Base-by-base conservation (phyloP, 2,797 vertebrate species). In the Oreochromis grahami region DNA sequence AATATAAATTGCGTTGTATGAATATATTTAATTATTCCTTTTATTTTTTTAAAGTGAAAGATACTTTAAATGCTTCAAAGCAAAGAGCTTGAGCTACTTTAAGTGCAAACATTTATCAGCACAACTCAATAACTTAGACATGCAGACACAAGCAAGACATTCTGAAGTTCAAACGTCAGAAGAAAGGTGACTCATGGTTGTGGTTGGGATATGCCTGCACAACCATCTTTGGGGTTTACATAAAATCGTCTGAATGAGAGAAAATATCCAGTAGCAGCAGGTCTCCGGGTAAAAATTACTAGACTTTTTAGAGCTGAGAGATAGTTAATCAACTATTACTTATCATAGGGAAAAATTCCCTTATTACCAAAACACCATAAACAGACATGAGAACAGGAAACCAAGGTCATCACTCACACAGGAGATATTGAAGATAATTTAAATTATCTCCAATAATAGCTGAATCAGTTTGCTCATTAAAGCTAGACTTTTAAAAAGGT, bases 291-390 rank as follows among this genome's bases (percentile, higher is more conserved):
- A 13, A 38, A 38, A 2, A 5, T 14, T 0, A 8, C 15, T 0
- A 3, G 5, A 3, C 60, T 21, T 60, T 36, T 36, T 7, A n/a
- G 32, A 36, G 32, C 32, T 5, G 17, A n/a, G 29, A 0, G 11
- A 1, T 2, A 1, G 9, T 34, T 60, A 60, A 60, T 60, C 19
- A 60, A 34, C 29, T 52, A 12, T 60, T 0, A 32, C 55, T 58
- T 8, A 0, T 4, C 0, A 1, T 34, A 0, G 58, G 15, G 58
- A 0, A 12, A 60, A 36, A 60, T 34, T 36, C 58, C 0, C 17
- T 63, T 36, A n/a, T 36, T 36, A 36, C 32, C 36, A 36, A 36
- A 36, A 63, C 34, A 13, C 58, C 58, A 38, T 36, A 3, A 38
- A 13, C 2, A 3, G 58, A 63, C 32, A n/a, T 7, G 2, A 63